Percentiles rank a stretch among this genome's conserved stretches.
Conservation (phyloP, 2,888 invertebrate genomes). For the Crocallis elinguaria region DNA sequence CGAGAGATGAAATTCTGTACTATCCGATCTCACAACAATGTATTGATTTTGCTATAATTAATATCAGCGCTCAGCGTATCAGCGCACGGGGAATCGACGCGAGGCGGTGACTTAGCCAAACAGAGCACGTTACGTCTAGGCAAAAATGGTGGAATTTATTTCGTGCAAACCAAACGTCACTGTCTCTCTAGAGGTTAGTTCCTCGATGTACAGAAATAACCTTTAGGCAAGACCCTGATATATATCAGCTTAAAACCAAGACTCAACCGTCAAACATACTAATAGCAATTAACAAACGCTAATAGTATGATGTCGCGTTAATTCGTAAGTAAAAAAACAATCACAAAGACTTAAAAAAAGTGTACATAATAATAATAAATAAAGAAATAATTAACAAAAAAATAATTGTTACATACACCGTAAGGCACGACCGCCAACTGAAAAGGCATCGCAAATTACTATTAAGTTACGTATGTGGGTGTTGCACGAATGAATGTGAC, state of each 20-base stretch:
- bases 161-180: no score
- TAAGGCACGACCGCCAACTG: conserved; percentile 34
- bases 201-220: neutral
- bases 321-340: conserved; percentile 45
- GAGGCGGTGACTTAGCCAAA: no score
- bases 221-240: no score
- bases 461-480: conserved; percentile 33
- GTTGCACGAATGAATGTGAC: conserved; percentile 8
- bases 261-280: conserved; percentile 15
- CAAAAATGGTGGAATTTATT: no score
- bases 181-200: no score
- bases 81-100: no score
- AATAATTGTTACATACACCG: conserved; percentile 32
- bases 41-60: no score
- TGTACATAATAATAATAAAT: conserved; percentile 51
- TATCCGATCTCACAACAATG: no score
- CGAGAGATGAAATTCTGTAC: no score
- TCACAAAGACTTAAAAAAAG: conserved; percentile 53
- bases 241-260: conserved; percentile 12
- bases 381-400: conserved; percentile 44
- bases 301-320: conserved; percentile 31
- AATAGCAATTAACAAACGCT: conserved; percentile 18
- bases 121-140: no score
- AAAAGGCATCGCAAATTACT: conserved; percentile 14
- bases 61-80: no score